Evolutionary conservation across 2,113 vertebrate species (phyloP), one percentile per base, ranked within the genome.

Genomic region (Pimephales promelas): DNA sequence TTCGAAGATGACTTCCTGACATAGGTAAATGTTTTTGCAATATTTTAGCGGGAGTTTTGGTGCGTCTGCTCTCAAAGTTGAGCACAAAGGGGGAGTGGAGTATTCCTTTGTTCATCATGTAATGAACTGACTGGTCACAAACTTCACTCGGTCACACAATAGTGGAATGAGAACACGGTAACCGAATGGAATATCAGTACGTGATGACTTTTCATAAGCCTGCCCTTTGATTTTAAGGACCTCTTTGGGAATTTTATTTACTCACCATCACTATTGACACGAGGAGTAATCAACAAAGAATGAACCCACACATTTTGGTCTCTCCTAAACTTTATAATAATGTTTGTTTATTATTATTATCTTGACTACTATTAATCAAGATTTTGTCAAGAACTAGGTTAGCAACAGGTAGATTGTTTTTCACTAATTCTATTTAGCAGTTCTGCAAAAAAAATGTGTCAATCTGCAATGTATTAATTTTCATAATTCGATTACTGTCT

Each of bases 31-130:
- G 26, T 40, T 73, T 75, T 52, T 56, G 57, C 43, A 59, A 10
- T 73, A 79, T 47, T 78, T 74, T 10, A 24, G 18, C 36, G 56
- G 66, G 81, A 86, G 79, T 86, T 77, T 77, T 59, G 89, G 45
- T 86, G 57, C 81, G 36, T 62, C 78, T 81, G 79, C 83, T 84
- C 47, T 31, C 71, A 90, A 87, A 88, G 84, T 86, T 89, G 9
- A 10, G 86, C 59, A 77, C 47, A 10, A 87, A 87, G 83, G 70
- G 11, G 81, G 87, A 89, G 84, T 85, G 64, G 45, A 36, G 16
- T 59, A 47, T 49, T 36, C 36, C 14, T 64, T 82, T 73, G 71
- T 81, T 81, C 45, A 20, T 57, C 72, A 54, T 74, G 13, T 26
- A 43, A 40, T 34, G 81, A 62, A 81, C 59, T 64, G 84, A 85